Base-by-base conservation (phyloP, 2,888 invertebrate genomes). In the Rugalucina vietnamica region DNA sequence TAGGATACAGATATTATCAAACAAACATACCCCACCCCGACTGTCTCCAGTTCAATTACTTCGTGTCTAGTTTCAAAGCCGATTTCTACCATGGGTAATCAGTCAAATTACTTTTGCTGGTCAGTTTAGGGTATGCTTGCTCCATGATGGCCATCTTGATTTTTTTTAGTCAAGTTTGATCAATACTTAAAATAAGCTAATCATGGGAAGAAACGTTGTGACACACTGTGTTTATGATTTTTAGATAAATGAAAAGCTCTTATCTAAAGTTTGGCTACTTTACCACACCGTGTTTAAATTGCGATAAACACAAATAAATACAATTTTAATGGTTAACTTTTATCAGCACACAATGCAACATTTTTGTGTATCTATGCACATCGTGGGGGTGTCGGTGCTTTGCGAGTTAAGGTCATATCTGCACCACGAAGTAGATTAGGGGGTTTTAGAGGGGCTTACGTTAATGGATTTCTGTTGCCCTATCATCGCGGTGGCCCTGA, bases 251-350 rank as follows among this genome's bases (percentile, higher is more conserved):
- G n/a, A n/a, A n/a, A n/a, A n/a, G n/a, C n/a, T n/a, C 10, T 18
- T 8, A 34, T 34, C 8, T 34, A 32, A 65, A 65, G 34, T 18
- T 65, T 18, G 65, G 24, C 65, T 65, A 32, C 65, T 34, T 32
- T 34, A 34, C 65, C 5, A 65, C 32, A 32, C 18, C 8, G 1
- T 34, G 18, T 34, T 65, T 65, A 65, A 18, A 10, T 32, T 34
- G 1, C 32, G 65, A 65, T 65, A 34, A 65, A 65, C 5, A 65
- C 65, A 65, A 65, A 65, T 65, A 65, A 65, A 65, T 65, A 65
- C 34, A 34, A 65, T 34, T 65, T 65, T 65, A 65, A 65, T 65
- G 65, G 12, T 10, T 29, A 65, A 12, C 34, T 3, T 65, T 65
- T 65, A 65, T 65, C 65, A 65, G 34, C 2, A 65, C 32, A 65